phyloP scores from a whole-genome alignment of 2,113 vertebrate genomes.

The Microtus pennsylvanicus region DNA sequence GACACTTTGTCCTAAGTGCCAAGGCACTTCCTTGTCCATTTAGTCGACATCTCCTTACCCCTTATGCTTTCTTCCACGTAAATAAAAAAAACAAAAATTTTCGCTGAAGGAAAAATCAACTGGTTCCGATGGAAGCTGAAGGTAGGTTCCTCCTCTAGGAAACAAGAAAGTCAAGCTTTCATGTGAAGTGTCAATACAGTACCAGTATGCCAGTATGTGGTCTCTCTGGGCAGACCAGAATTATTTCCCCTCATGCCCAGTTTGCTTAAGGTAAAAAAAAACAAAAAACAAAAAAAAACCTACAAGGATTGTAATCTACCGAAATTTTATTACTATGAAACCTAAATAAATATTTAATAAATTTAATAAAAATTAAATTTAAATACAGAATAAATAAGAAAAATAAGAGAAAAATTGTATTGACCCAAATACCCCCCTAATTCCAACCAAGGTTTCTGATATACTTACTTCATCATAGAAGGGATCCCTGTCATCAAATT shows the following conservation, averaged over 20 bases:
- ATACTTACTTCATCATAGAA: neutral
- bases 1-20: neutral
- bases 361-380: neutral
- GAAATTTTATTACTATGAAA: neutral
- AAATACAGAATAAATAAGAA: neutral
- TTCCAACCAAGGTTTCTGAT: neutral
- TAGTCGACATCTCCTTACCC: neutral
- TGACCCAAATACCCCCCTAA: neutral
- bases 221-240: neutral
- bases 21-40: neutral
- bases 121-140: neutral
- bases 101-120: neutral
- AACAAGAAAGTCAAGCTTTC: neutral
- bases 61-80: neutral
- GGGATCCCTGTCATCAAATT: neutral
- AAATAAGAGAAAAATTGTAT: neutral
- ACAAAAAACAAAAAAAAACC: neutral
- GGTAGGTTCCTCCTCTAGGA: neutral
- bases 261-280: neutral
- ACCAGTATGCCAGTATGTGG: neutral
- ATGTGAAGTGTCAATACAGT: neutral
- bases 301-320: neutral
- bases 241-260: neutral
- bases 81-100: neutral
- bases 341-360: slow-evolving; percentile 24